phyloP scores from a whole-genome alignment of 2,797 vertebrate genomes.

The Chaetophractus vellerosus region DNA sequence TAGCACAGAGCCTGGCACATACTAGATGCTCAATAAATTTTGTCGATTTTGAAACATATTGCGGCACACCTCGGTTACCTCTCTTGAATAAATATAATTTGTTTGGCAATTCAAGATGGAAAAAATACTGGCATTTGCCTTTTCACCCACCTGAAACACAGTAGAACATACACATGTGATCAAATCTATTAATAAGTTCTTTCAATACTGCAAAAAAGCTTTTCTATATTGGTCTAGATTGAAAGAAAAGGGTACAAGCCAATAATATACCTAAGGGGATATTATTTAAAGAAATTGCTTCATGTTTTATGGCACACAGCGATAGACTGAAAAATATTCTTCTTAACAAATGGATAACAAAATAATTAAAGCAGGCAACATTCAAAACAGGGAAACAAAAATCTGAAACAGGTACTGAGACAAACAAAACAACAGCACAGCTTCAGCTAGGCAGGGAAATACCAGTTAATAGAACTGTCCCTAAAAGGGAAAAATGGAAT shows the following conservation, averaged over 20 bases:
- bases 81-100: conserved; percentile 43
- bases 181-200: conserved; percentile 39
- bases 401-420: conserved; percentile 66
- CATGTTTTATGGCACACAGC: conserved; percentile 61
- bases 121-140: conserved; percentile 4
- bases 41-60: conserved; percentile 57
- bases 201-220: conserved; percentile 26
- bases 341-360: conserved; percentile 76
- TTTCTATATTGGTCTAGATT: conserved; percentile 12
- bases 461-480: not conserved
- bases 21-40: conserved; percentile 43
- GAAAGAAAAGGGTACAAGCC: conserved; percentile 25
- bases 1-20: not conserved
- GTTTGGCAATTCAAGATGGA: not conserved
- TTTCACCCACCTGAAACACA: conserved; percentile 60
- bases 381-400: conserved; percentile 79
- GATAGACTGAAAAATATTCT: conserved; percentile 79
- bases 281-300: conserved; percentile 76
- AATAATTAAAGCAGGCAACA: conserved; percentile 78
- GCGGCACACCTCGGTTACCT: conserved; percentile 14
- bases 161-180: not conserved
- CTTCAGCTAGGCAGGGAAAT: conserved; percentile 44
- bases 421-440: conserved; percentile 61
- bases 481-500: not conserved
- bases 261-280: conserved; percentile 59